phyloP scores from a whole-genome alignment of 1,140 invertebrate species.

The Neocloeon triangulifer region DNA sequence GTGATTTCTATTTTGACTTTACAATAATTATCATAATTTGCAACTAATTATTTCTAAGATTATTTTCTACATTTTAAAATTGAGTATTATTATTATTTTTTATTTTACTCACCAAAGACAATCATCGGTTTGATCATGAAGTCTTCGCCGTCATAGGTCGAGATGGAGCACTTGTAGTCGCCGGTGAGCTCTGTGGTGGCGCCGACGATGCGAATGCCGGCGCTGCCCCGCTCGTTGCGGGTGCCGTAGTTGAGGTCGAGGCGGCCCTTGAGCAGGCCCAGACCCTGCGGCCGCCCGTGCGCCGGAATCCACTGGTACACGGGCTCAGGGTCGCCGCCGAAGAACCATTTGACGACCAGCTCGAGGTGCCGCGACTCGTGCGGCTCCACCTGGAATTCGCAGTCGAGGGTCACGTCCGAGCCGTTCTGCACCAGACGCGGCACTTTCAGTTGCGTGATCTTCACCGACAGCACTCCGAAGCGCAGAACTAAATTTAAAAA shows the following conservation, averaged over 20 bases:
- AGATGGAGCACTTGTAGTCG: constrained; percentile 45
- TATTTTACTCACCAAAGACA: constrained; percentile 43
- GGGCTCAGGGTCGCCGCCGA: constrained; percentile 11
- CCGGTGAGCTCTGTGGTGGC: constrained; percentile 43
- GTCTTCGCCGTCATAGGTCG: constrained; percentile 39
- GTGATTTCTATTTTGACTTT: too few relatives aligned
- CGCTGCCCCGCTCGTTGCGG: constrained; percentile 27
- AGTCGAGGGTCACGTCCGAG: constrained; percentile 13
- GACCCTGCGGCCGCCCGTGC: constrained; percentile 25
- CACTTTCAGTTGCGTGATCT: constrained; percentile 8
- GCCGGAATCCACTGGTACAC: constrained; percentile 17
- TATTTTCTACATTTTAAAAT: too few relatives aligned
- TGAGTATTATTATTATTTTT: too few relatives aligned
- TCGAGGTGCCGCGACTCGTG: constrained; percentile 10
- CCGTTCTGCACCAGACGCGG: constrained; percentile 10
- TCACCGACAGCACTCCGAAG: too few relatives aligned
- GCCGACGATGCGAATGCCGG: constrained; percentile 33
- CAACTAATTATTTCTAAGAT: too few relatives aligned
- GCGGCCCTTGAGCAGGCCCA: constrained; percentile 33
- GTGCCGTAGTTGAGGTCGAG: constrained; percentile 35
- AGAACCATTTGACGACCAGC: constrained; percentile 15
- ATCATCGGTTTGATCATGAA: constrained; percentile 37
- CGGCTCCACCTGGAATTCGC: constrained; percentile 11
- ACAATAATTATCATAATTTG: too few relatives aligned
- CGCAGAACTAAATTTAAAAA: too few relatives aligned